Evolutionary conservation across 2,113 vertebrate genomes (phyloP).

Genomic region (Okapia johnstoni): DNA sequence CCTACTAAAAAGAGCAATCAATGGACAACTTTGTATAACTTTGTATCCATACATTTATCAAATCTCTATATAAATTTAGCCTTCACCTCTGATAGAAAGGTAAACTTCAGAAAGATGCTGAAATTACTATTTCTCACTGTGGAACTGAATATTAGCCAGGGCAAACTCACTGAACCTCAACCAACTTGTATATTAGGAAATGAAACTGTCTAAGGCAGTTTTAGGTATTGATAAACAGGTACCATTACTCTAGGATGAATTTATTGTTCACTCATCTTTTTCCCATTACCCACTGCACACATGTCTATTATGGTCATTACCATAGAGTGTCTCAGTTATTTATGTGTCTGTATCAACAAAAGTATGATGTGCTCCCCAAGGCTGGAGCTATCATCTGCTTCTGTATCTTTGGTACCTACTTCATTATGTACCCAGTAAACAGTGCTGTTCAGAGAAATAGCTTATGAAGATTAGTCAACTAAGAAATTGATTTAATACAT

Average conservation of each 20-base stretch:
- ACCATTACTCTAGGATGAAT: not conserved
- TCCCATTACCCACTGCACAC: not conserved
- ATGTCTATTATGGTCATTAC: not conserved
- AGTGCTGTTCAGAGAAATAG: not conserved
- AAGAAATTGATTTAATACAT: constrained; percentile 16
- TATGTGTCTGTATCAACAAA: not conserved
- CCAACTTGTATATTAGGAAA: not conserved
- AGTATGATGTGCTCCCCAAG: not conserved
- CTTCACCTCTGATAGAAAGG: not conserved
- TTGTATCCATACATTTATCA: not conserved
- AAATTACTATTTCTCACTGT: not conserved
- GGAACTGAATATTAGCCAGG: not conserved
- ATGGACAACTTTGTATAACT: not conserved
- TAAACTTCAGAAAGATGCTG: not conserved
- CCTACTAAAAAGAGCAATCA: not conserved
- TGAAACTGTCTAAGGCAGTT: not conserved
- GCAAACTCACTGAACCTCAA: not conserved
- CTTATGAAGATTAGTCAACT: not conserved
- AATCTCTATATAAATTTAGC: not conserved
- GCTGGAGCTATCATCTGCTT: not conserved
- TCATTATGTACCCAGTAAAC: not conserved
- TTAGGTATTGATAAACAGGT: not conserved
- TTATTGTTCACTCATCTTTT: not conserved
- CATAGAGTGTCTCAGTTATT: not conserved
- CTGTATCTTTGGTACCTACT: not conserved